A percentile compares a stretch with the other conserved stretches of the same genome.
Evolutionary conservation across 1,140 invertebrate genomes (phyloP).

Genomic region (Eulimnadia texana): DNA sequence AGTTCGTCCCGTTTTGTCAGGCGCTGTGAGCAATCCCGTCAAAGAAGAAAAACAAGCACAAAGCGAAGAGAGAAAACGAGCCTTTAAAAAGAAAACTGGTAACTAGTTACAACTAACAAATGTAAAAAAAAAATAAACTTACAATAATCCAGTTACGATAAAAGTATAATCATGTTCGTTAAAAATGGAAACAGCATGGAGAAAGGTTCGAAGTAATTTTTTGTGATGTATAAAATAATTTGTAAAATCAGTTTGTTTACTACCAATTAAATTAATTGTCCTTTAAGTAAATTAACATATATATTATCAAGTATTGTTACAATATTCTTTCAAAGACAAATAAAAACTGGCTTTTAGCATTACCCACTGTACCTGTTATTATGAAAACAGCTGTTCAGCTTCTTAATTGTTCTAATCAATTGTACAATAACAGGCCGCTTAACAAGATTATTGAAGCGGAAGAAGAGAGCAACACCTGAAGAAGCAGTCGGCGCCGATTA

Average conservation of each 20-base stretch:
- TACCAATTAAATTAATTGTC: neutral
- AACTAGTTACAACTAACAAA: neutral
- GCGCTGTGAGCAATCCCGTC: neutral
- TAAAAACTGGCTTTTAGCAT: too few species aligned
- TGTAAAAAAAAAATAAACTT: neutral
- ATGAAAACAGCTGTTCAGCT: too few species aligned
- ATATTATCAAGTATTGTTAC: neutral
- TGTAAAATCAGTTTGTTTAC: too few species aligned
- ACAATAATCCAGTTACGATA: neutral
- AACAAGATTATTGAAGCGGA: neutral
- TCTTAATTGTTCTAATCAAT: too few species aligned
- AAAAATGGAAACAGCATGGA: too few species aligned
- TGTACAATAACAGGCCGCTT: neutral
- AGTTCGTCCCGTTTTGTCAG: neutral
- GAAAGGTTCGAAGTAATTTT: too few species aligned
- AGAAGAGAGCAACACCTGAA: neutral
- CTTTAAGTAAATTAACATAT: neutral
- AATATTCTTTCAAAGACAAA: neutral
- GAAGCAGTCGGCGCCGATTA: neutral
- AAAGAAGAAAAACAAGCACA: neutral
- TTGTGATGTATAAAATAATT: too few species aligned
- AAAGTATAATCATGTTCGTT: too few species aligned
- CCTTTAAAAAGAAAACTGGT: conserved; percentile 1
- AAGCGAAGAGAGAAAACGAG: neutral
- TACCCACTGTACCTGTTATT: too few species aligned